Conservation (phyloP, 1,140 invertebrate genomes). For the Papilio aristodemus region DNA sequence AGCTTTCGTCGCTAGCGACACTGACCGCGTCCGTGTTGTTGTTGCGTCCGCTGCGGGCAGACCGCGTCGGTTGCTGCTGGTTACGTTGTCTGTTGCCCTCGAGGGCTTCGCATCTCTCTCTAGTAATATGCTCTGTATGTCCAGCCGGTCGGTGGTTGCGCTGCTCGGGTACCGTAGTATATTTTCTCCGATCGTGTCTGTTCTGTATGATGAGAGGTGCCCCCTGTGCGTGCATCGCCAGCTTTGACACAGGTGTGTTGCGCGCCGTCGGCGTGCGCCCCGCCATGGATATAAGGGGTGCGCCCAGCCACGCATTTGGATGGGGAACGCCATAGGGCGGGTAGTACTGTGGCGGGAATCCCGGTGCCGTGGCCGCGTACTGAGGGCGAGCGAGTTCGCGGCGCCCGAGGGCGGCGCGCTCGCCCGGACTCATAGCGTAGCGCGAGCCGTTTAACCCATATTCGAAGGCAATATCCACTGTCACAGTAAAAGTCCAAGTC, state of each 20-base stretch:
- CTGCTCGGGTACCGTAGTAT: conserved; percentile 63
- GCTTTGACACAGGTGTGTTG: conserved; percentile 80
- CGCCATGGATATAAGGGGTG: conserved; percentile 86
- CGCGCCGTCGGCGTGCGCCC: conserved; percentile 69
- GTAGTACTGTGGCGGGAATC: conserved; percentile 74
- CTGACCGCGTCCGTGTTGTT: conserved; percentile 84
- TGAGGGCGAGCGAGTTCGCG: conserved; percentile 75
- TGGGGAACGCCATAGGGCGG: conserved; percentile 72
- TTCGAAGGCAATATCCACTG: conserved; percentile 69
- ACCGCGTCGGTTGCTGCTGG: conserved; percentile 65
- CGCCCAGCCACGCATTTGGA: conserved; percentile 83
- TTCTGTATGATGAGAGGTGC: conserved; percentile 87
- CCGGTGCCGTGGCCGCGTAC: conserved; percentile 72
- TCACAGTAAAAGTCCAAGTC: conserved; percentile 71
- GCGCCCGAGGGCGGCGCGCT: conserved; percentile 75
- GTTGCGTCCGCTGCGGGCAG: conserved; percentile 62
- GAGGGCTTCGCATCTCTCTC: conserved; percentile 57
- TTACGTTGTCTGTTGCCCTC: conserved; percentile 66
- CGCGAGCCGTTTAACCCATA: conserved; percentile 76
- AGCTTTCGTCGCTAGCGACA: conserved; percentile 89
- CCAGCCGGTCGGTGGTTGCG: conserved; percentile 63
- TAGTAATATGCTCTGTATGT: conserved; percentile 52
- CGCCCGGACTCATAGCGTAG: conserved; percentile 75
- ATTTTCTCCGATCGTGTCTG: conserved; percentile 76
- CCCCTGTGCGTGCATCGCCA: conserved; percentile 89